These are phyloP conservation scores for Ashinkailepas kermadecensis DNA, from an alignment of 2,888 invertebrate genomes.

Conservation along the genomic window DNA sequence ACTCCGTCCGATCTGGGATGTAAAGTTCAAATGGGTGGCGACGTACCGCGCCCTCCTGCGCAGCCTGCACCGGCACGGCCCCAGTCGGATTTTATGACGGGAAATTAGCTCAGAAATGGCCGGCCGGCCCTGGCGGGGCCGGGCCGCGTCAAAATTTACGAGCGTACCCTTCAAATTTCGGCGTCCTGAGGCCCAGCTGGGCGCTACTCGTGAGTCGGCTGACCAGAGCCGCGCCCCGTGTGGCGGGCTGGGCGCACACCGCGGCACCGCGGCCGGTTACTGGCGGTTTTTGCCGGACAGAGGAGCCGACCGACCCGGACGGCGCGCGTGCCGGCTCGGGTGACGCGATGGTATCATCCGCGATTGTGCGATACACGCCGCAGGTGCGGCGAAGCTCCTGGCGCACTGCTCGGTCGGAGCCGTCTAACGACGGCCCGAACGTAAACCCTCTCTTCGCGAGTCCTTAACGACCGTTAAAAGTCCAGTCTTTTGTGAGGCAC, in stretches of 20 bases:
- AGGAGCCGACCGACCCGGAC: too few species aligned
- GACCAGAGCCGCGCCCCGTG: too few species aligned
- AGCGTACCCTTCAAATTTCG: constrained; percentile 3
- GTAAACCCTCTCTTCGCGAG: not conserved
- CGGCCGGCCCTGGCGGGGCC: constrained; percentile 59
- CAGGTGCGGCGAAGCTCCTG: not conserved
- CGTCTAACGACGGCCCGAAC: not conserved
- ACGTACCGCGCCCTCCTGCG: not conserved
- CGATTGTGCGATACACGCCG: not conserved
- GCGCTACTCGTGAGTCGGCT: too few species aligned
- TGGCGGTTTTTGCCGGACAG: not conserved
- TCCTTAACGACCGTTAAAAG: too few species aligned
- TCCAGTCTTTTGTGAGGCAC: not conserved
- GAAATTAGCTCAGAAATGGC: constrained; percentile 68
- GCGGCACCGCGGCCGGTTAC: too few species aligned
- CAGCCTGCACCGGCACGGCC: constrained; percentile 39
- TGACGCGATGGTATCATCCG: not conserved
- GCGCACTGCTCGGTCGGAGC: not conserved
- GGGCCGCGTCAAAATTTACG: constrained; percentile 36
- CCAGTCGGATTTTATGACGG: constrained; percentile 67
- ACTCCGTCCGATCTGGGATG: not conserved
- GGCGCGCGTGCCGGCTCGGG: not conserved
- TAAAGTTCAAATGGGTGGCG: not conserved
- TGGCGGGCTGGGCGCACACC: too few species aligned
- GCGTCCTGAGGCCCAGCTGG: not conserved